Evolutionary conservation across 2,888 invertebrate genomes (phyloP).

Genomic region (Dolomedes plantarius): DNA sequence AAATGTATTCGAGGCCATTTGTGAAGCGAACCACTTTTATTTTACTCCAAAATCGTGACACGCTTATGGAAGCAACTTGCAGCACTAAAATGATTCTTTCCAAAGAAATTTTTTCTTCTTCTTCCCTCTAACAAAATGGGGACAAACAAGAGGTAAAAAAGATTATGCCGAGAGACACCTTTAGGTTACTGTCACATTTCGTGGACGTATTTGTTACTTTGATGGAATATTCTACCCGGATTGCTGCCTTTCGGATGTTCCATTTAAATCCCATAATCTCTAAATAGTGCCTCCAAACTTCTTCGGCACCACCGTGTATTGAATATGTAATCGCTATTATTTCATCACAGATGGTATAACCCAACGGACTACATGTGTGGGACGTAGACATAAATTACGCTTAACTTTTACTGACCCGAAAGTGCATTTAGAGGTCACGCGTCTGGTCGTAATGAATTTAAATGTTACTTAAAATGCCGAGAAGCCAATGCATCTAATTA

Average conservation of each 20-base stretch:
- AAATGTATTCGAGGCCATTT: background rate
- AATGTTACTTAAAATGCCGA: too few species aligned
- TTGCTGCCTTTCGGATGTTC: background rate
- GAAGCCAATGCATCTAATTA: too few species aligned
- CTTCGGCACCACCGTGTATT: too few species aligned
- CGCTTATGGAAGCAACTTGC: background rate
- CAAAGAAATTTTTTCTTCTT: background rate
- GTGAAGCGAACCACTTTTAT: background rate
- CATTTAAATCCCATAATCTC: background rate
- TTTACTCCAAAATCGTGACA: background rate
- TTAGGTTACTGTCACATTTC: background rate
- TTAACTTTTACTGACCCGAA: too few species aligned
- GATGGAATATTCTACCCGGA: background rate
- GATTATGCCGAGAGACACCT: background rate
- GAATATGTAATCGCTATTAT: too few species aligned
- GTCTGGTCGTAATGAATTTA: too few species aligned
- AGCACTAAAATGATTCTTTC: background rate
- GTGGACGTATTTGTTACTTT: background rate
- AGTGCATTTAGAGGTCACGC: too few species aligned
- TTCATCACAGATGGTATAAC: too few species aligned
- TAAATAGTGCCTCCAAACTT: background rate
- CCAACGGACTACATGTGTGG: too few species aligned
- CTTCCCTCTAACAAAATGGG: background rate
- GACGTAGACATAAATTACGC: too few species aligned
- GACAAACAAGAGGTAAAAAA: background rate